phyloP scores from a whole-genome alignment of 2,797 vertebrate genomes.

The Euthynnus affinis region DNA sequence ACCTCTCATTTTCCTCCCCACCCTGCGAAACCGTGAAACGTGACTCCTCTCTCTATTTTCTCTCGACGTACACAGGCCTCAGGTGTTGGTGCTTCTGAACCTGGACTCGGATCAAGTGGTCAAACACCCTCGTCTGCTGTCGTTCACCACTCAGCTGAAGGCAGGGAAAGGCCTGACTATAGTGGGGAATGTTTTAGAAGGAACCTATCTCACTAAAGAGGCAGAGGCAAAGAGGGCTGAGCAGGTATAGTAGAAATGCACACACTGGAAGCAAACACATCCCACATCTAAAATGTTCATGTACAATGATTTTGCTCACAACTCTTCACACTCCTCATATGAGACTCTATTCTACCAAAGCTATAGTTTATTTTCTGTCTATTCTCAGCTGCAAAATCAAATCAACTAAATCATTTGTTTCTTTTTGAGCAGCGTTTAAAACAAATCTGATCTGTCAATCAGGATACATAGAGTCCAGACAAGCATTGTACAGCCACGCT shows the following conservation, averaged over 20 bases:
- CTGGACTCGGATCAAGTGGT: slow-evolving; percentile 89
- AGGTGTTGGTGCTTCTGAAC: slow-evolving; percentile 92
- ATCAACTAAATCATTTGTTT: background rate
- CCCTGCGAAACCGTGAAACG: background rate
- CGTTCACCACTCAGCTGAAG: slow-evolving; percentile 94
- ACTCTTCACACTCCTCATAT: background rate
- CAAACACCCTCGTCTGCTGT: slow-evolving; percentile 94
- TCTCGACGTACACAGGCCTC: slow-evolving; percentile 85
- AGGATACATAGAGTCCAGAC: background rate
- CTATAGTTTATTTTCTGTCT: background rate
- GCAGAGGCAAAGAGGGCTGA: slow-evolving; percentile 90
- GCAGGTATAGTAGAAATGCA: slow-evolving; percentile 83
- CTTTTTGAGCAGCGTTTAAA: background rate
- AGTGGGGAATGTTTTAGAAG: slow-evolving; percentile 93
- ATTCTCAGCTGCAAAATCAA: background rate
- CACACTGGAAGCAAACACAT: background rate
- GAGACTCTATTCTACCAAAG: background rate
- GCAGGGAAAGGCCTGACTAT: slow-evolving; percentile 97
- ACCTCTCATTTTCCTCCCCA: background rate
- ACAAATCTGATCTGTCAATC: background rate
- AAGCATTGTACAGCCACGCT: background rate
- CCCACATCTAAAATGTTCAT: background rate
- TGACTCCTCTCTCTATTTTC: background rate
- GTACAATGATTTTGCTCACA: background rate
- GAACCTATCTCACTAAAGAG: slow-evolving; percentile 92